Conservation (phyloP, 92 coral and sea anemone species). For the Nematostella vectensis region DNA sequence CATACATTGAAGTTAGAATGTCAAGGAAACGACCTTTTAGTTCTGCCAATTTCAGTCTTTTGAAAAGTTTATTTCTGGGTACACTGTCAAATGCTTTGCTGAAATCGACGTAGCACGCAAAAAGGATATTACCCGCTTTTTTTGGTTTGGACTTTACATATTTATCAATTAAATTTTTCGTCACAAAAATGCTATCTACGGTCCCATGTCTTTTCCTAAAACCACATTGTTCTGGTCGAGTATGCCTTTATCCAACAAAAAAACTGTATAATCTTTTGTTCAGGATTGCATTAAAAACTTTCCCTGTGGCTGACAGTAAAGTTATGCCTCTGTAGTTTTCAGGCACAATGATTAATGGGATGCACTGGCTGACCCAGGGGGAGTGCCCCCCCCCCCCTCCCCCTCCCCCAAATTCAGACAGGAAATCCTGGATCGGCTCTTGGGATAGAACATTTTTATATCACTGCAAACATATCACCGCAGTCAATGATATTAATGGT, state of each 20-base stretch:
- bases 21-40: constrained; percentile 21
- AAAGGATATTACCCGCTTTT: constrained; percentile 22
- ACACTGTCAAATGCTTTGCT: constrained; percentile 34
- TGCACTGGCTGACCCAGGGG: no score
- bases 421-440: no score
- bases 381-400: no score
- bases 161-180: constrained; percentile 18
- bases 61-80: constrained; percentile 30
- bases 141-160: constrained; percentile 28
- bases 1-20: constrained; percentile 22
- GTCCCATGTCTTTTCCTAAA: constrained; percentile 6
- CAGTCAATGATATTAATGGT: no score
- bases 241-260: neutral
- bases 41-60: constrained; percentile 28
- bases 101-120: constrained; percentile 43
- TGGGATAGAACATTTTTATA: no score
- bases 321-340: no score
- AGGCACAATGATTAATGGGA: no score
- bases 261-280: no score
- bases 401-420: no score
- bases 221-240: constrained; percentile 10
- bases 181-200: constrained; percentile 2
- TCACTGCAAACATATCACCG: no score
- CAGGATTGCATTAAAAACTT: no score
- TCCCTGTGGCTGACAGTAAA: no score